These are phyloP conservation scores for Sakesphorus luctuosus DNA, from an alignment of 2,113 vertebrate species.

Conservation along the genomic window DNA sequence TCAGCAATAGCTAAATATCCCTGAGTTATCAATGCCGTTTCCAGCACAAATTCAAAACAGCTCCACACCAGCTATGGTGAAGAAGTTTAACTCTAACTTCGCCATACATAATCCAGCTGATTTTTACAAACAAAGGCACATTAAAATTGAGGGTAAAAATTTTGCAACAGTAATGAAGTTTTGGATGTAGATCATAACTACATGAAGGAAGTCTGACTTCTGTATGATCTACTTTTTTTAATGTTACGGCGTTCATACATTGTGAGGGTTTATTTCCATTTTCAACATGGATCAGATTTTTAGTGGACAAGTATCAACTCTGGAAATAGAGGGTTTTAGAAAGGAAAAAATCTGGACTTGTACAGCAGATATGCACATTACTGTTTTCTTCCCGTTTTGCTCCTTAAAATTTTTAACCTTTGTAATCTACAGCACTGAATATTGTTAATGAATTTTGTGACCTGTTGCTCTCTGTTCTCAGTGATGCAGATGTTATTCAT, in stretches of 20 bases:
- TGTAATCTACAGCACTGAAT: not conserved
- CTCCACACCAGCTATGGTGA: not conserved
- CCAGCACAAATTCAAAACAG: not conserved
- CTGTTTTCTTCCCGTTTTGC: not conserved
- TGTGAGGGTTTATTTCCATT: not conserved
- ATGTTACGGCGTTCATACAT: not conserved
- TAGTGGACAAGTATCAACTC: not conserved
- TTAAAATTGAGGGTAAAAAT: not conserved
- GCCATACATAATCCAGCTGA: not conserved
- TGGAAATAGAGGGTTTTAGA: not conserved
- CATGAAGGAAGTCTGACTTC: not conserved
- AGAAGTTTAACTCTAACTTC: not conserved
- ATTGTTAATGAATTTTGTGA: not conserved
- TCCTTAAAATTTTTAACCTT: not conserved
- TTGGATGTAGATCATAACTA: not conserved
- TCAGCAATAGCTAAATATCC: not conserved
- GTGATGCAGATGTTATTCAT: conserved; percentile 3
- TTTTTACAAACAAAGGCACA: not conserved
- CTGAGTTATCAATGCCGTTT: not conserved
- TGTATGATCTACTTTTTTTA: not conserved
- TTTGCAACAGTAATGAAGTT: not conserved
- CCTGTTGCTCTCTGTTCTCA: not conserved
- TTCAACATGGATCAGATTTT: not conserved
- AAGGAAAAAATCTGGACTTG: not conserved
- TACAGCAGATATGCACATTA: not conserved